A percentile compares a stretch with the other conserved stretches of the same genome.
Conservation (phyloP, 2,888 invertebrate genomes). For the Eurois occulta region DNA sequence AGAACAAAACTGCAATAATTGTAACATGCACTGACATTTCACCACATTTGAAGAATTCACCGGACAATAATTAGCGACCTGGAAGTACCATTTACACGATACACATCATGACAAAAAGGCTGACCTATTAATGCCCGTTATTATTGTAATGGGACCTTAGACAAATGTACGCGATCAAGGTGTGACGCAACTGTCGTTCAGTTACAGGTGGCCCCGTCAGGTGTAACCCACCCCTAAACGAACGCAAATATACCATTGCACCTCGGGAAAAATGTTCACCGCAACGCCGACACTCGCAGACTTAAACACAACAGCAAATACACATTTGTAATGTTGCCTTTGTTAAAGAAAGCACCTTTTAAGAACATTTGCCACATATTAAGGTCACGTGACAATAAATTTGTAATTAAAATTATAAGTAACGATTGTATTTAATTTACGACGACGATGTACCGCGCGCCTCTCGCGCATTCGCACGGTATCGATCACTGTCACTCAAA, state of each 20-base stretch:
- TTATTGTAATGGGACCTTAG: conserved; percentile 75
- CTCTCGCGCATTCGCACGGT: conserved; percentile 15
- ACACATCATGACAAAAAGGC: conserved; percentile 59
- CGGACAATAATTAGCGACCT: conserved; percentile 59
- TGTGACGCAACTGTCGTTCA: conserved; percentile 83
- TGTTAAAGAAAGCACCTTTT: conserved; percentile 78
- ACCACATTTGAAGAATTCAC: conserved; percentile 46
- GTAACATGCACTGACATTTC: conserved; percentile 58
- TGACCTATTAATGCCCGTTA: conserved; percentile 77
- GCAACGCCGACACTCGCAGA: conserved; percentile 5
- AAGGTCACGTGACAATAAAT: conserved; percentile 74
- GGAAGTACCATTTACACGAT: conserved; percentile 60
- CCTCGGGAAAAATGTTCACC: conserved; percentile 28
- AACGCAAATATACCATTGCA: conserved; percentile 56
- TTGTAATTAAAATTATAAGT: conserved; percentile 76
- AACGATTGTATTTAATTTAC: conserved; percentile 60
- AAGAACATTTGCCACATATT: conserved; percentile 74
- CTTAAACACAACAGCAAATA: conserved; percentile 38
- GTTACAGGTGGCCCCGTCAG: conserved; percentile 83
- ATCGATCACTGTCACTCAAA: conserved; percentile 64
- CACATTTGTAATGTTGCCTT: conserved; percentile 68
- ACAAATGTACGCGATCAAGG: conserved; percentile 75
- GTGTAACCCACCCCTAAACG: conserved; percentile 79
- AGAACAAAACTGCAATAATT: conserved; percentile 32
- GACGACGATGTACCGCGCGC: conserved; percentile 7